Evolutionary conservation across 2,113 vertebrate genomes (phyloP).

Genomic region (Paralichthys olivaceus): DNA sequence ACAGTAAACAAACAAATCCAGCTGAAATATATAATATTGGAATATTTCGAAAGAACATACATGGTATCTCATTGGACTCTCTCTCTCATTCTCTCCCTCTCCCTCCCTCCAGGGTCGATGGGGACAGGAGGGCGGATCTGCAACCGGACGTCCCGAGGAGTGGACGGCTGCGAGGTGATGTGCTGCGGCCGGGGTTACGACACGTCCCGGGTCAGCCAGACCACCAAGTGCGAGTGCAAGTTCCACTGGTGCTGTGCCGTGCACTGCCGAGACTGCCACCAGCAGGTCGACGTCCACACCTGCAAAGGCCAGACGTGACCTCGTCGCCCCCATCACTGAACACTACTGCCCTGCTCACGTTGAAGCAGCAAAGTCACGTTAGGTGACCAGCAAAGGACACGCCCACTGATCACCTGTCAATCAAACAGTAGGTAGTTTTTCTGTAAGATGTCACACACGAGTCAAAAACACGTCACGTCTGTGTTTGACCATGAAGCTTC

Average conservation of each 20-base stretch:
- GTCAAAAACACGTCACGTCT: neutral
- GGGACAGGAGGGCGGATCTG: constrained; percentile 92
- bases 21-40: too few relatives aligned
- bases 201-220: constrained; percentile 88
- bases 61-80: too few relatives aligned
- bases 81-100: constrained; percentile 1
- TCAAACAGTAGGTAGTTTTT: constrained; percentile 5
- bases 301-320: constrained; percentile 90
- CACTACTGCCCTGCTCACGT: neutral
- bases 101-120: constrained; percentile 83
- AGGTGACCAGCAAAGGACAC: neutral
- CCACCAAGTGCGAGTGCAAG: constrained; percentile 94
- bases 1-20: too few relatives aligned
- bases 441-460: neutral
- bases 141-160: constrained; percentile 89
- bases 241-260: constrained; percentile 98
- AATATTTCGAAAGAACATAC: too few relatives aligned
- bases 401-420: neutral
- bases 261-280: constrained; percentile 92
- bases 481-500: neutral
- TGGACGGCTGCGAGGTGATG: constrained; percentile 96
- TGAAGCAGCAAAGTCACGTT: neutral
- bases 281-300: constrained; percentile 91
- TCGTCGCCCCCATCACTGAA: neutral
- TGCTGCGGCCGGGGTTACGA: constrained; percentile 96